Evolutionary conservation across 1,140 invertebrate species (phyloP), one percentile per base, ranked within the genome.

Genomic region (Frieseomelitta varia): DNA sequence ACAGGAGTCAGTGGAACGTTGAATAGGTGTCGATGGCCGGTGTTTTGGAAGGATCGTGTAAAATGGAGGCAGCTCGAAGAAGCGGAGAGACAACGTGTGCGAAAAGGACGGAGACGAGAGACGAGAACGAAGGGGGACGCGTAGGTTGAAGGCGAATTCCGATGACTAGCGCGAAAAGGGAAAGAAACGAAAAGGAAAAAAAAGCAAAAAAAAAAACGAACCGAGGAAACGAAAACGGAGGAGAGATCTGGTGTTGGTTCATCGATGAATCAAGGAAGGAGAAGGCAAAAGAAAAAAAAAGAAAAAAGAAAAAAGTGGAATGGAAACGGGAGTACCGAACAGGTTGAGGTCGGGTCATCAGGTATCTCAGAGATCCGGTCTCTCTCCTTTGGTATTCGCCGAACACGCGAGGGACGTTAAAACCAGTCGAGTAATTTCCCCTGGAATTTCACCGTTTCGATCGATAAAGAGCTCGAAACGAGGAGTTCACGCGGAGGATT

Each of bases 341-440:
- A 88, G 76, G 71, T 83, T 83, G 86, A 88, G 75, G 56, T 81
- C 72, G 69, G 65, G 84, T 81, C 76, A 51, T 34, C 34, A 72
- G 79, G 75, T 34, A 34, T 88, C 87, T 79, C 74, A 78, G 68
- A 78, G 74, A 65, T 88, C 56, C 63, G 77, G 81, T 85, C 55
- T 84, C 79, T 81, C 55, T 84, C 79, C 86, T 85, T 81, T 78
- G 67, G 82, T 85, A 88, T 87, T 58, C 67, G 30, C n/a, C 65
- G 34, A 30, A 65, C 82, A 72, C 55, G 72, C 53, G 68, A 27
- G 27, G 39, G 75, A 51, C 84, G 77, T 87, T 87, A 72, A 77
- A 80, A 85, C 83, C 63, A 88, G 72, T 80, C 81, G 69, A 87
- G 75, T 53, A 78, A 84, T 84, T 78, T n/a, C 19, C 30, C 19